Evolutionary conservation across 2,797 vertebrate species (phyloP), one percentile per base, ranked within the genome.

Genomic region (Acanthopagrus latus): DNA sequence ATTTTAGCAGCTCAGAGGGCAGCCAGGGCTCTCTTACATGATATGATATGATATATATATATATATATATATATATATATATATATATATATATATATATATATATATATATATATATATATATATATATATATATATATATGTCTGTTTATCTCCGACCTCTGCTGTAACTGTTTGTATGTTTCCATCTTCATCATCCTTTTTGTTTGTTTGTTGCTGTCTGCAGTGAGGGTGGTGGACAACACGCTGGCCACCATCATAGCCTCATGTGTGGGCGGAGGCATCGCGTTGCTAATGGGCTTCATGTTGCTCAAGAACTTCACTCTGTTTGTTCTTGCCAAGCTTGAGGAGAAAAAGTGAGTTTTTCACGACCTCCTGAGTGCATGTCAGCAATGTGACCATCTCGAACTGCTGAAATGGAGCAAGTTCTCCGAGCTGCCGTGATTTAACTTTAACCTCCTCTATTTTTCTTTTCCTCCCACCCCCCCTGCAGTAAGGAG

Each of bases 281-380:
- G 93, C 85, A 95, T 99, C 0, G 98, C 96, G 3, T 74, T 96
- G 33, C 89, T 99, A 76, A 93, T 99, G 94, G 90, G 96, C 86
- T 96, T 98, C 93, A 95, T 98, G 93, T 84, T 99, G 87, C 64
- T 97, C 76, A 99, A 99, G 96, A 99, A 97, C 89, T 91, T 98
- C 25, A 94, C 96, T 21, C 91, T 97, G 81, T 98, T 96, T 91
- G 91, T 98, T 91, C 93, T 98, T 67, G 92, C 97, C 94, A 98
- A 96, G 90, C 92, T 95, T 0, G 95, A 95, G 87, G 97, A 99
- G 77, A 97, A 97, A 93, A 99, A 99, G 97, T 99, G 88, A 97
- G 98, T 96, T 66, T 66, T 59, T 38, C 29, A 20, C 29, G 13
- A 48, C n/a, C 57, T 27, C 62, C 48, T 29, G 51, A 14, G 12